phyloP scores from a whole-genome alignment of 2,888 invertebrate species.

The Calliopum simillimum region DNA sequence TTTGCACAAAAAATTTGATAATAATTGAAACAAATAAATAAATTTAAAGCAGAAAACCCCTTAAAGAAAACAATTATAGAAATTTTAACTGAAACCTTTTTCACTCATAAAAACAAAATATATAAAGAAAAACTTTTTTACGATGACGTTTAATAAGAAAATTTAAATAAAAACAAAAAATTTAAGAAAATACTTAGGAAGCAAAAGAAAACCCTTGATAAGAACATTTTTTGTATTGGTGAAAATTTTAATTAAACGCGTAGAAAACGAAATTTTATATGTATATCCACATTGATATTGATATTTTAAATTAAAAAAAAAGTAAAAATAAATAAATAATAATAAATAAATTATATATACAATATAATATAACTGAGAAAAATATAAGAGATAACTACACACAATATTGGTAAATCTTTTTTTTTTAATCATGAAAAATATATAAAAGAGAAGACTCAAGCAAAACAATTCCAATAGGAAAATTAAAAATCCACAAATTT shows the following conservation, averaged over 20 bases:
- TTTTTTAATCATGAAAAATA: no score
- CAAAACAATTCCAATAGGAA: no score
- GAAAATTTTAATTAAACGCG: conserved; percentile 16
- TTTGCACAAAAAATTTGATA: conserved; percentile 27
- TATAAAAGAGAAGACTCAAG: no score
- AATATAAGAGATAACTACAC: no score
- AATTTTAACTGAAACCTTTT: conserved; percentile 28
- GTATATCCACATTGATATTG: conserved; percentile 28
- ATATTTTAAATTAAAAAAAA: conserved; percentile 17
- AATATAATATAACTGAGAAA: no score
- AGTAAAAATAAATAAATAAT: no score
- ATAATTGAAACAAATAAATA: conserved; percentile 9
- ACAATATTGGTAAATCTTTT: no score
- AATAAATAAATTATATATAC: no score
- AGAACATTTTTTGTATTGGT: conserved; percentile 37
- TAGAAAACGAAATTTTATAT: conserved; percentile 27
- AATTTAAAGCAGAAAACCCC: no score
- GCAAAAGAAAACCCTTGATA: no score
- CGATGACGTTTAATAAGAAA: conserved; percentile 40
- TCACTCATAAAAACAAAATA: conserved; percentile 3
- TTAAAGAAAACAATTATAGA: conserved; percentile 16
- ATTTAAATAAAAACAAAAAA: conserved; percentile 25
- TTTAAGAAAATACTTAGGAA: no score
- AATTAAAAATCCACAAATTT: no score
- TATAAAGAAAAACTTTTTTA: conserved; percentile 25